These are phyloP conservation scores for Pseudoatta argentina DNA, from an alignment of 1,140 invertebrate genomes.

Conservation along the genomic window DNA sequence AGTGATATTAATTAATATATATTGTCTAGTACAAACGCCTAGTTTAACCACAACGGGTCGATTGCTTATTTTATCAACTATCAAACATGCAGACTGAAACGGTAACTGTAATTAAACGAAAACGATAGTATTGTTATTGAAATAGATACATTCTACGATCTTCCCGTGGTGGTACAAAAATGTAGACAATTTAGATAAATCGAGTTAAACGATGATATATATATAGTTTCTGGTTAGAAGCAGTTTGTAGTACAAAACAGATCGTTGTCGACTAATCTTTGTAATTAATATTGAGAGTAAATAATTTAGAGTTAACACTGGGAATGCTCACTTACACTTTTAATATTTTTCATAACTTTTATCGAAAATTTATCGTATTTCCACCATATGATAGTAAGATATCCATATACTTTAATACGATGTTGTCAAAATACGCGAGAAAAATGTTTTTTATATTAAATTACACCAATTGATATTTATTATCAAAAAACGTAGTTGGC, in stretches of 20 bases:
- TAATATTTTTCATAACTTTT: background rate
- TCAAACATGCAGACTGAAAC: background rate
- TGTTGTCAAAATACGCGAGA: background rate
- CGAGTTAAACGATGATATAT: conserved; percentile 77
- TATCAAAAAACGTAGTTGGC: conserved; percentile 52
- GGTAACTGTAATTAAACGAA: background rate
- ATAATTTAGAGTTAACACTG: conserved; percentile 76
- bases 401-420: background rate
- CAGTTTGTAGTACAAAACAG: conserved; percentile 81
- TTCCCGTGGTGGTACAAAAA: conserved; percentile 77
- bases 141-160: conserved; percentile 59
- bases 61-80: conserved; percentile 23
- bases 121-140: background rate
- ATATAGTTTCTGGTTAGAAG: conserved; percentile 81
- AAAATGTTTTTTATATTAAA: background rate
- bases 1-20: conserved; percentile 79
- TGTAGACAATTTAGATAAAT: conserved; percentile 82
- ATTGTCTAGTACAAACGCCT: conserved; percentile 75
- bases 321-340: conserved; percentile 47
- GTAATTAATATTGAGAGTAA: conserved; percentile 81
- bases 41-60: conserved; percentile 70
- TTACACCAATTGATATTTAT: background rate
- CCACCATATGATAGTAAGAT: background rate
- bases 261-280: conserved; percentile 80
- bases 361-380: background rate